phyloP scores from a whole-genome alignment of 2,888 invertebrate species.

The Ischnus inquisitorius region DNA sequence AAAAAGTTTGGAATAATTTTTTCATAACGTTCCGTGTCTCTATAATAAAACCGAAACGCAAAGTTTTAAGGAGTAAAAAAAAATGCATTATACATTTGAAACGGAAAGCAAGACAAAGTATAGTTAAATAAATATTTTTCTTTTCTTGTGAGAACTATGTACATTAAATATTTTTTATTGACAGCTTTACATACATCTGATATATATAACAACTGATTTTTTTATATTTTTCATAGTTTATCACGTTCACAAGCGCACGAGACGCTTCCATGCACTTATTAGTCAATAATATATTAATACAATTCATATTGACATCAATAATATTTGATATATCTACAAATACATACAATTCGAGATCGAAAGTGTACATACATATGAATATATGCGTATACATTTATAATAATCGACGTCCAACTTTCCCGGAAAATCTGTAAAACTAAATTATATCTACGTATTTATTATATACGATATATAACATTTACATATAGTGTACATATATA shows the following conservation, averaged over 20 bases:
- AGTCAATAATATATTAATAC: constrained; percentile 24
- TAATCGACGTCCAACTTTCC: constrained; percentile 36
- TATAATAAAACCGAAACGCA: background rate
- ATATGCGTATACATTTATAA: constrained; percentile 40
- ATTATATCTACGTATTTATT: constrained; percentile 20
- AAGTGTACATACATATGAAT: constrained; percentile 6
- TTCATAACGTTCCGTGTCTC: background rate
- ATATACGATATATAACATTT: constrained; percentile 3
- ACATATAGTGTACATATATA: constrained; percentile 11
- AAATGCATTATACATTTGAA: background rate
- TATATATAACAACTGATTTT: constrained; percentile 33
- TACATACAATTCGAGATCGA: constrained; percentile 15
- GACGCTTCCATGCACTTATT: background rate
- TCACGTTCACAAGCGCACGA: constrained; percentile 32
- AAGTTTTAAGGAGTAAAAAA: background rate
- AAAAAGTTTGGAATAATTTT: background rate
- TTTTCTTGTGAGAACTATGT: constrained; percentile 1
- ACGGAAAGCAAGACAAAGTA: background rate
- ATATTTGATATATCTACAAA: constrained; percentile 30
- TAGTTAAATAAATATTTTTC: background rate
- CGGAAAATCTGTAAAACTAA: constrained; percentile 39
- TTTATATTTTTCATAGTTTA: background rate
- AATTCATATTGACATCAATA: constrained; percentile 42
- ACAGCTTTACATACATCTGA: constrained; percentile 47
- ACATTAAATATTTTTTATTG: constrained; percentile 48